Percentiles rank a stretch among this genome's conserved stretches.
These are phyloP conservation scores for Drosophila pruinosa DNA, from an alignment of 1,140 invertebrate genomes.

Conservation along the genomic window DNA sequence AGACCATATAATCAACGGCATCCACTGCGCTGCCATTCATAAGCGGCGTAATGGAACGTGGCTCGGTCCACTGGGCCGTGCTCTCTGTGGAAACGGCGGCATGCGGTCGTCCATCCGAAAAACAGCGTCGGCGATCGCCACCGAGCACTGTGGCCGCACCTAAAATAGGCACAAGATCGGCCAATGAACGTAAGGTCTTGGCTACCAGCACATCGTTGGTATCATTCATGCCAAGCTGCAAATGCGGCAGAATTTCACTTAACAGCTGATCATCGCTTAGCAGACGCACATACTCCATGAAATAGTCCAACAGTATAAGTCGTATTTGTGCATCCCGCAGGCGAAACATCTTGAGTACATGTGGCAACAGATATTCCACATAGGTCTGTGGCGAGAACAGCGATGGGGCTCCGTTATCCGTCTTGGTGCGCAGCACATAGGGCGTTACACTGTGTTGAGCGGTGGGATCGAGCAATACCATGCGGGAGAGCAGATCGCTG, in stretches of 20 bases:
- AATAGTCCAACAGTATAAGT: slow-evolving; percentile 88
- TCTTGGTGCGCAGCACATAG: slow-evolving; percentile 88
- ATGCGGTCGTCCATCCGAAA: slow-evolving; percentile 90
- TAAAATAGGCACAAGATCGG: slow-evolving; percentile 91
- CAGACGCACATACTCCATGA: slow-evolving; percentile 87
- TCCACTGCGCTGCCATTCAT: slow-evolving; percentile 58
- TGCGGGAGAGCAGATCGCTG: slow-evolving; percentile 89
- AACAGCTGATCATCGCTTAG: slow-evolving; percentile 89
- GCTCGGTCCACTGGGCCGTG: slow-evolving; percentile 57
- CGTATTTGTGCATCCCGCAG: slow-evolving; percentile 90
- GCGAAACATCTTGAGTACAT: slow-evolving; percentile 89
- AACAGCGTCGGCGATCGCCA: slow-evolving; percentile 90
- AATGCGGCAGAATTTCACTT: slow-evolving; percentile 87
- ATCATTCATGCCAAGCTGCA: slow-evolving; percentile 93
- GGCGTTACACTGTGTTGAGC: slow-evolving; percentile 90
- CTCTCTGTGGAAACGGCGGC: slow-evolving; percentile 55
- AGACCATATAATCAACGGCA: slow-evolving; percentile 69
- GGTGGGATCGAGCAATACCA: slow-evolving; percentile 91
- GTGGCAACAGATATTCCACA: slow-evolving; percentile 88
- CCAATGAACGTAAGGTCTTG: slow-evolving; percentile 89
- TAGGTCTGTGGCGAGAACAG: slow-evolving; percentile 87
- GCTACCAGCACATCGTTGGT: slow-evolving; percentile 91
- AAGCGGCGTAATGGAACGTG: slow-evolving; percentile 77
- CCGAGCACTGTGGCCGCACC: slow-evolving; percentile 91
- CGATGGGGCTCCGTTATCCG: slow-evolving; percentile 81